Conservation (phyloP, 2,113 vertebrate genomes). For the Saccopteryx bilineata region DNA sequence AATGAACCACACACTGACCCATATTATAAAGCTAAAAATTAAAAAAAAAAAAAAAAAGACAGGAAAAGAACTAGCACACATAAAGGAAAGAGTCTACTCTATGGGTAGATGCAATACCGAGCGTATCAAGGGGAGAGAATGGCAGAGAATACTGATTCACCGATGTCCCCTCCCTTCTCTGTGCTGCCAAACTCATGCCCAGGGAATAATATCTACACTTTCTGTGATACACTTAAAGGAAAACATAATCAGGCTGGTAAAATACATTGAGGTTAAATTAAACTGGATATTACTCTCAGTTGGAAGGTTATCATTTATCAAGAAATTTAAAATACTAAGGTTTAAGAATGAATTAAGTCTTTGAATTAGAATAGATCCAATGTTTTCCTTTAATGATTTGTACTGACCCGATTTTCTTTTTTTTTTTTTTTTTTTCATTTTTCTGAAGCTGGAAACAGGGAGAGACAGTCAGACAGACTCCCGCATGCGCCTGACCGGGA, state of each 20-base stretch:
- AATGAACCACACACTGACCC: no score
- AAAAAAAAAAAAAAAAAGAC: no score
- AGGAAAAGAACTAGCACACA: not conserved
- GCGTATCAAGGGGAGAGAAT: not conserved
- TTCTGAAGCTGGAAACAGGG: no score
- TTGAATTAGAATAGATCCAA: conserved; percentile 32
- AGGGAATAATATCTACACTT: not conserved
- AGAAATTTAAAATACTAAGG: conserved; percentile 46
- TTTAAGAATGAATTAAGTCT: not conserved
- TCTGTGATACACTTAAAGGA: not conserved
- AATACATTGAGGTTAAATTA: not conserved
- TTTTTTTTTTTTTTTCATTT: no score
- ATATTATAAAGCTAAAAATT: no score
- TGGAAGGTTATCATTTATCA: conserved; percentile 21
- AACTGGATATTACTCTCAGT: not conserved
- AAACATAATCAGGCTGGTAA: not conserved
- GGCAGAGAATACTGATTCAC: not conserved
- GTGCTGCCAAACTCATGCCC: not conserved
- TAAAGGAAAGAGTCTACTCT: not conserved
- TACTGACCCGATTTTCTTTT: conserved; percentile 21
- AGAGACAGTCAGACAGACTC: no score
- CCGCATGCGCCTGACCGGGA: no score
- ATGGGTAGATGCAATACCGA: not conserved
- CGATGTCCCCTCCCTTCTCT: not conserved
- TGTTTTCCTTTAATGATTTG: conserved; percentile 35